Evolutionary conservation across 2,888 invertebrate species (phyloP).

Genomic region (Rhamnusium bicolor): DNA sequence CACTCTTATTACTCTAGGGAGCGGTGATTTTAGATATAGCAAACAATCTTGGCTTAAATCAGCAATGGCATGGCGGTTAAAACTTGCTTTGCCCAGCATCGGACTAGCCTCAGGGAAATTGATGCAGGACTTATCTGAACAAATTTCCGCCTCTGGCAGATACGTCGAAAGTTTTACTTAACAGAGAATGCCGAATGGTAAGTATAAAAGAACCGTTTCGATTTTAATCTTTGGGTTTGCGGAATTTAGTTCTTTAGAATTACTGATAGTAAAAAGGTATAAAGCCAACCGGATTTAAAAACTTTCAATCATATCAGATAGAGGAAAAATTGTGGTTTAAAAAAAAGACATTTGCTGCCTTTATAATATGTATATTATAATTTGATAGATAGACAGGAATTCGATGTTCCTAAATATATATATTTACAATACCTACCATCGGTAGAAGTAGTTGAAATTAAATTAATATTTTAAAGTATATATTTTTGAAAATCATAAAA

Average conservation of each 20-base stretch:
- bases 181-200: constrained; percentile 1
- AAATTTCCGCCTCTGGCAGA: constrained; percentile 20
- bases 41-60: constrained; percentile 27
- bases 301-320: background rate
- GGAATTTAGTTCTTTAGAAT: background rate
- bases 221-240: constrained; percentile 1
- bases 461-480: too few species aligned
- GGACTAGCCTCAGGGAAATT: constrained; percentile 27
- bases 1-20: constrained; percentile 23
- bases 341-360: too few species aligned
- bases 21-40: constrained; percentile 28
- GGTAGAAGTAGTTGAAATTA: too few species aligned
- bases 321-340: background rate
- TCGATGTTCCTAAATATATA: too few species aligned
- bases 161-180: constrained; percentile 19
- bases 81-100: constrained; percentile 16
- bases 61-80: constrained; percentile 6
- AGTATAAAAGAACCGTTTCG: constrained; percentile 7
- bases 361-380: too few species aligned
- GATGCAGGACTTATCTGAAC: constrained; percentile 19
- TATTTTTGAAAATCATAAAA: too few species aligned
- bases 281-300: background rate
- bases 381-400: too few species aligned
- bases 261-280: background rate
- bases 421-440: too few species aligned